These are phyloP conservation scores for Carpatolechia fugitivella DNA, from an alignment of 2,888 invertebrate species.

Conservation along the genomic window DNA sequence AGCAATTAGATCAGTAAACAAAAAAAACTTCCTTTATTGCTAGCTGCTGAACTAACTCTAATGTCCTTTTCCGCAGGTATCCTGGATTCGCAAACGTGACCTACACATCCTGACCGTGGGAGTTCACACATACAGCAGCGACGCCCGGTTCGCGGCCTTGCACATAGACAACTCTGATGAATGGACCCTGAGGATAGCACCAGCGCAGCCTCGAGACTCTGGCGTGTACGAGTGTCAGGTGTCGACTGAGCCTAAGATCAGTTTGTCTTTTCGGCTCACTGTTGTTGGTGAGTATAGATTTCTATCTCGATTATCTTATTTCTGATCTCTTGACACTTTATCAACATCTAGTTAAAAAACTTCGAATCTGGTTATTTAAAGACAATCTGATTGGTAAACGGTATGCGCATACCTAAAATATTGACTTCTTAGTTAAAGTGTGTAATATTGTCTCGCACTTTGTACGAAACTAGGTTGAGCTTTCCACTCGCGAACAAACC, in stretches of 20 bases:
- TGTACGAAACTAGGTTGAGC: no score
- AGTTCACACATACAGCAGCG: slow-evolving; percentile 83
- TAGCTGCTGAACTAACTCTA: not conserved
- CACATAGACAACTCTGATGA: slow-evolving; percentile 82
- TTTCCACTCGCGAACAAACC: no score
- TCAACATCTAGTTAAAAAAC: no score
- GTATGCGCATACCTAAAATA: no score
- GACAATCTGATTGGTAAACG: no score
- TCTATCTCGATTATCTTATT: no score
- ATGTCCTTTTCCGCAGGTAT: slow-evolving; percentile 80
- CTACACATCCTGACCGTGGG: slow-evolving; percentile 85
- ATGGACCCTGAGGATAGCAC: slow-evolving; percentile 81
- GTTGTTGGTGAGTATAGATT: slow-evolving; percentile 86
- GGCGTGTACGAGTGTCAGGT: slow-evolving; percentile 96
- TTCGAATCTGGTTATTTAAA: no score
- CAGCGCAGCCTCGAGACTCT: slow-evolving; percentile 86
- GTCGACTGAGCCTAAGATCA: slow-evolving; percentile 95
- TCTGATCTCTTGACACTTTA: no score
- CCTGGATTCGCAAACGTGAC: slow-evolving; percentile 93
- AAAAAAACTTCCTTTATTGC: no score
- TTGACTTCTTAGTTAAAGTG: no score
- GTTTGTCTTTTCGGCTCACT: slow-evolving; percentile 84
- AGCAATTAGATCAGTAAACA: no score
- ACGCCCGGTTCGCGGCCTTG: slow-evolving; percentile 83
- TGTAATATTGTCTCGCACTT: no score